Evolutionary conservation across 1,140 invertebrate genomes (phyloP).

Genomic region (Ips nitidus): DNA sequence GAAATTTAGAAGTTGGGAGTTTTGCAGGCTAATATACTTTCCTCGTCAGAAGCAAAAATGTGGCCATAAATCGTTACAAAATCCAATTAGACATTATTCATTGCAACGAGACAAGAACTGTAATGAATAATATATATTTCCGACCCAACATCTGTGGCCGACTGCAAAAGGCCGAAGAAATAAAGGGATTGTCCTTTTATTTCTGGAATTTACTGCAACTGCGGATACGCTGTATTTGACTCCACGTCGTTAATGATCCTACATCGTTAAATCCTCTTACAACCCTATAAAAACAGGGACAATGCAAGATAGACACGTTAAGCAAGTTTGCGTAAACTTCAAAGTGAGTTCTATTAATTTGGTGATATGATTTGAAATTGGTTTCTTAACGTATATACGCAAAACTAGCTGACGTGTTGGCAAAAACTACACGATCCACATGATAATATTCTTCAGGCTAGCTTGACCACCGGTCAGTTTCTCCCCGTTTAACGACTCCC

Average conservation of each 20-base stretch:
- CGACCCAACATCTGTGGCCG: slow-evolving; percentile 43
- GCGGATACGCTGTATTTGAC: slow-evolving; percentile 28
- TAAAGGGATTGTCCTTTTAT: slow-evolving; percentile 45
- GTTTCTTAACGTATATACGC: no score
- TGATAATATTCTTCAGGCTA: slow-evolving; percentile 31
- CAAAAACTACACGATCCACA: slow-evolving; percentile 11
- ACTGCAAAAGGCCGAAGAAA: slow-evolving; percentile 45
- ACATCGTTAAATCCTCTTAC: no score
- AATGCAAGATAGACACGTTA: no score
- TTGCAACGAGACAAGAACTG: slow-evolving; percentile 36
- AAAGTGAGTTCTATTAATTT: no score
- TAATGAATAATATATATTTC: slow-evolving; percentile 47
- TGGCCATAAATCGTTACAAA: slow-evolving; percentile 39
- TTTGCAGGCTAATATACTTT: slow-evolving; percentile 34
- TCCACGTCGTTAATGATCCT: slow-evolving; percentile 17
- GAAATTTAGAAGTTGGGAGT: slow-evolving; percentile 34
- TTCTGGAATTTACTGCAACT: slow-evolving; percentile 41
- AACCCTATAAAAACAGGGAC: no score
- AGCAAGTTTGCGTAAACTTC: no score
- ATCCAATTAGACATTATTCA: slow-evolving; percentile 41
- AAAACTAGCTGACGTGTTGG: not conserved
- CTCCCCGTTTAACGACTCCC: slow-evolving; percentile 41
- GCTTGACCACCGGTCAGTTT: slow-evolving; percentile 43
- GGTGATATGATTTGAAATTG: no score
- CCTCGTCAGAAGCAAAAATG: slow-evolving; percentile 38